Evolutionary conservation across 2,888 invertebrate species (phyloP).

Genomic region (Tipula helvola): DNA sequence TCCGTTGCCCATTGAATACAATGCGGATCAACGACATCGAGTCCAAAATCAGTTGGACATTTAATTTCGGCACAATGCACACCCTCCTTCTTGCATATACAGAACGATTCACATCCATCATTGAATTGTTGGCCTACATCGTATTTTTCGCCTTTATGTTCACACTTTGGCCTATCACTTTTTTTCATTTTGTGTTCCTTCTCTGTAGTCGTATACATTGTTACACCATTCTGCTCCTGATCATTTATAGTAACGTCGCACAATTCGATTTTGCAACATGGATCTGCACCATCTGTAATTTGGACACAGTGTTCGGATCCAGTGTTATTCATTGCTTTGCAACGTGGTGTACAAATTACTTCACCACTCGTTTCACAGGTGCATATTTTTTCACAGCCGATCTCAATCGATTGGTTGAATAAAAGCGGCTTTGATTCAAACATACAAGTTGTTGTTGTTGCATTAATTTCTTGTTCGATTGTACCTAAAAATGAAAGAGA

Average conservation of each 20-base stretch:
- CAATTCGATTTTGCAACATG: slow-evolving; percentile 72
- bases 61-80: slow-evolving; percentile 67
- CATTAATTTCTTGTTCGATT: background rate
- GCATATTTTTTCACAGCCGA: slow-evolving; percentile 71
- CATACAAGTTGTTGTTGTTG: slow-evolving; percentile 18
- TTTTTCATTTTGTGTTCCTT: slow-evolving; percentile 18
- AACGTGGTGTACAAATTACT: slow-evolving; percentile 61
- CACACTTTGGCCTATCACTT: slow-evolving; percentile 19
- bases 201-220: slow-evolving; percentile 22
- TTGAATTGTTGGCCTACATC: slow-evolving; percentile 58
- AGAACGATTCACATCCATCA: slow-evolving; percentile 68
- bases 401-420: slow-evolving; percentile 58
- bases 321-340: slow-evolving; percentile 43
- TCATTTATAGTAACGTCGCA: slow-evolving; percentile 75
- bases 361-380: slow-evolving; percentile 59
- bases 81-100: slow-evolving; percentile 58
- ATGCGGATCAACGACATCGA: slow-evolving; percentile 72
- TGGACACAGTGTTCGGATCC: slow-evolving; percentile 64
- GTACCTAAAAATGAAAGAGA: slow-evolving; percentile 10
- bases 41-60: slow-evolving; percentile 71
- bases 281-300: slow-evolving; percentile 68
- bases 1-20: slow-evolving; percentile 79
- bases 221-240: slow-evolving; percentile 44
- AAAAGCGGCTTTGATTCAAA: slow-evolving; percentile 52
- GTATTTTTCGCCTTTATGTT: slow-evolving; percentile 27